Evolutionary conservation across 1,140 invertebrate genomes (phyloP).

Genomic region (Pachyrhynchus sulphureomaculatus): DNA sequence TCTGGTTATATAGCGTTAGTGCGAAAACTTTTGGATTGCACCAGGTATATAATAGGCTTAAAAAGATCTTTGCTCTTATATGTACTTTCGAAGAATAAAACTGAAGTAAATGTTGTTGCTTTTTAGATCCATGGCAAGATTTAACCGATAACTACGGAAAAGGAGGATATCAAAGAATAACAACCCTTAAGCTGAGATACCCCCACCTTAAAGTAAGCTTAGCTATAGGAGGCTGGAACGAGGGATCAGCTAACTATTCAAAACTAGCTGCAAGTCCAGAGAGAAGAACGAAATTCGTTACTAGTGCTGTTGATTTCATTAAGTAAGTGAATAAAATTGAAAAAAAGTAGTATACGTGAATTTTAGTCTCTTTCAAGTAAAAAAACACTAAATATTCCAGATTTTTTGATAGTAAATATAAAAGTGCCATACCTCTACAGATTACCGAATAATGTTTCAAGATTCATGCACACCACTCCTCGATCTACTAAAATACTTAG

Average conservation of each 20-base stretch:
- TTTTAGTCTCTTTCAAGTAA: too few relatives aligned
- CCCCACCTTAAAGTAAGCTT: conserved; percentile 75
- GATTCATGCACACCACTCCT: too few relatives aligned
- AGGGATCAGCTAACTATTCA: conserved; percentile 80
- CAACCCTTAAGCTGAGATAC: conserved; percentile 65
- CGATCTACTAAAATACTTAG: too few relatives aligned
- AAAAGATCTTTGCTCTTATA: too few relatives aligned
- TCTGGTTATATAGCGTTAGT: too few relatives aligned
- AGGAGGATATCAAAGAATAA: conserved; percentile 70
- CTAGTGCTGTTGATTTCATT: conserved; percentile 63
- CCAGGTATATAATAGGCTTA: too few relatives aligned
- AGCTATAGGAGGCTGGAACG: conserved; percentile 88
- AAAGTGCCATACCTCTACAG: too few relatives aligned
- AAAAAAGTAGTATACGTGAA: background rate
- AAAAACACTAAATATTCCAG: too few relatives aligned
- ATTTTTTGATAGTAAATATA: too few relatives aligned
- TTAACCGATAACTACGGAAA: conserved; percentile 72
- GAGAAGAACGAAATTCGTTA: conserved; percentile 63
- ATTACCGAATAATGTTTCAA: too few relatives aligned
- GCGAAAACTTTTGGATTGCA: too few relatives aligned
- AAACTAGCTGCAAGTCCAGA: conserved; percentile 62
- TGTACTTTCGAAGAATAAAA: too few relatives aligned
- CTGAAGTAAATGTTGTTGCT: background rate
- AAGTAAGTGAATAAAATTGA: conserved; percentile 52
- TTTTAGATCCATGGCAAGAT: conserved; percentile 73